Conservation (phyloP, 2,888 invertebrate genomes). For the Dioctria linearis region DNA sequence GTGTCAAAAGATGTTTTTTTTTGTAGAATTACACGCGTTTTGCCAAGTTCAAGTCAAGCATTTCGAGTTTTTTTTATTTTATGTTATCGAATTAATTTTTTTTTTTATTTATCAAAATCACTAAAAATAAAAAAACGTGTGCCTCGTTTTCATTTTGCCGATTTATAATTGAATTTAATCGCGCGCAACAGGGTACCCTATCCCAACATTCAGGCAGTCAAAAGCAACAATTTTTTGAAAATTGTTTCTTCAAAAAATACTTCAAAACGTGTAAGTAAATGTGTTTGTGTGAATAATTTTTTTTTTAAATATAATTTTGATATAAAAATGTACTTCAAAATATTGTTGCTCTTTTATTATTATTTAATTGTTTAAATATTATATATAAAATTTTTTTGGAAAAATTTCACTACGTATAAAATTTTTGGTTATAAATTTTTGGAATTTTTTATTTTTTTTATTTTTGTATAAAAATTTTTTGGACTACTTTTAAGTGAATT, state of each 20-base stretch:
- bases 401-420: background rate
- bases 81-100: slow-evolving; percentile 53
- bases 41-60: slow-evolving; percentile 68
- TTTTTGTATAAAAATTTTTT: background rate
- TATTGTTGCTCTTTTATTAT: slow-evolving; percentile 65
- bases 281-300: too few relatives aligned
- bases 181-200: slow-evolving; percentile 90
- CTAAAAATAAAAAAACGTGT: slow-evolving; percentile 24
- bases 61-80: slow-evolving; percentile 60
- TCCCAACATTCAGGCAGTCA: slow-evolving; percentile 97
- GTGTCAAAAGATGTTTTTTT: background rate
- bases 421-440: background rate
- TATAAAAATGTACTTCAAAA: slow-evolving; percentile 62
- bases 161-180: slow-evolving; percentile 59
- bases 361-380: background rate
- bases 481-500: background rate
- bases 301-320: too few relatives aligned
- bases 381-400: slow-evolving; percentile 17
- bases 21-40: slow-evolving; percentile 57
- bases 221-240: slow-evolving; percentile 67
- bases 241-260: slow-evolving; percentile 4
- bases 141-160: slow-evolving; percentile 53
- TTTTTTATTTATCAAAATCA: background rate
- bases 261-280: too few relatives aligned
- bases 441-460: background rate